Percentiles rank a stretch among this genome's conserved stretches.
phyloP scores from a whole-genome alignment of 2,797 vertebrate genomes.

The Discoglossus pictus region DNA sequence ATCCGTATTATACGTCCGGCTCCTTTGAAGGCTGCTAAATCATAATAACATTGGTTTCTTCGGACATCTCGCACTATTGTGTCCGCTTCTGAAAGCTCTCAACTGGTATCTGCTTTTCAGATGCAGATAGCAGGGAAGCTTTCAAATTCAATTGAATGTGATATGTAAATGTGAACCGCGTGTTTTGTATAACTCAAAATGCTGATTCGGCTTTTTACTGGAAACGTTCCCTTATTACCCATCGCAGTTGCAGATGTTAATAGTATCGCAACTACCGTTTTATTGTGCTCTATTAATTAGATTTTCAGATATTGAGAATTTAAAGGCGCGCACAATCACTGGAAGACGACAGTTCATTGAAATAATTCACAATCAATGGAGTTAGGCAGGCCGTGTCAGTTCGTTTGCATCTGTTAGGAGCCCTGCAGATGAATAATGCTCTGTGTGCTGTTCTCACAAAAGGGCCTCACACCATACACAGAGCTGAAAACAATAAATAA shows the following conservation, averaged over 20 bases:
- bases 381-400: neutral
- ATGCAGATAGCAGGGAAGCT: conserved; percentile 37
- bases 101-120: conserved; percentile 35
- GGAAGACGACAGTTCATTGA: neutral
- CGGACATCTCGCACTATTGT: conserved; percentile 33
- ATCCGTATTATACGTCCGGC: neutral
- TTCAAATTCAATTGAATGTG: conserved; percentile 26
- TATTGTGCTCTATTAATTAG: conserved; percentile 10
- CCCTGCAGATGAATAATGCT: conserved; percentile 25
- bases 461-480: conserved; percentile 14
- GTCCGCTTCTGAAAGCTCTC: conserved; percentile 12
- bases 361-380: conserved; percentile 11
- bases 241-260: conserved; percentile 3
- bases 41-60: conserved; percentile 23
- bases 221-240: conserved; percentile 6
- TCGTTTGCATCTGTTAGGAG: conserved; percentile 19
- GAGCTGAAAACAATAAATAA: conserved; percentile 28
- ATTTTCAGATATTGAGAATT: neutral
- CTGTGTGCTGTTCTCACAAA: conserved; percentile 5
- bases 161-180: conserved; percentile 33
- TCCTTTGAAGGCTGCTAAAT: conserved; percentile 5
- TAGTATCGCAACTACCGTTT: conserved; percentile 1
- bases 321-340: neutral
- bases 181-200: neutral
- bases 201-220: neutral